These are phyloP conservation scores for Oedothorax gibbosus DNA, from an alignment of 1,140 invertebrate genomes.

Conservation along the genomic window DNA sequence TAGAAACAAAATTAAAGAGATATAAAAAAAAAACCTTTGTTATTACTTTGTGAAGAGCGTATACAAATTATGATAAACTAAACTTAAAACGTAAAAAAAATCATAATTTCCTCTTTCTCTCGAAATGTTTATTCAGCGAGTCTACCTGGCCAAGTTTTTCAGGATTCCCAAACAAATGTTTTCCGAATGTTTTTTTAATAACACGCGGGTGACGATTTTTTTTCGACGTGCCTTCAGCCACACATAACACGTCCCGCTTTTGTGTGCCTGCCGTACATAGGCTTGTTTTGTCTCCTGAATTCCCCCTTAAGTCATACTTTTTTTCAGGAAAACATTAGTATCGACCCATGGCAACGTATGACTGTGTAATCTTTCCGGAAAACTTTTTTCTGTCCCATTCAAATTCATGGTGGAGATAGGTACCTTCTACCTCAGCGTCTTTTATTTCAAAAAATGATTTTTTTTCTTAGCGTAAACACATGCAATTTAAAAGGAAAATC, in stretches of 20 bases:
- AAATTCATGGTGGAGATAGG: constrained; percentile 30
- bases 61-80: constrained; percentile 29
- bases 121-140: constrained; percentile 49
- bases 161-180: constrained; percentile 44
- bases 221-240: constrained; percentile 4
- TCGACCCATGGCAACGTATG: constrained; percentile 15
- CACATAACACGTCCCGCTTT: constrained; percentile 17
- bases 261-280: constrained; percentile 2
- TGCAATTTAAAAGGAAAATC: constrained; percentile 16
- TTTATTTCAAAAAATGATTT: constrained; percentile 33
- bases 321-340: constrained; percentile 51
- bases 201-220: constrained; percentile 16
- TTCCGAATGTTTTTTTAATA: constrained; percentile 55
- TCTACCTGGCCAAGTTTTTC: constrained; percentile 16
- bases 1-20: too few species aligned
- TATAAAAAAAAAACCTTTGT: too few species aligned
- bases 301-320: constrained; percentile 14
- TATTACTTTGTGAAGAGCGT: not conserved
- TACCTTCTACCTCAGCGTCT: not conserved
- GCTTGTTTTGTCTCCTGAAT: constrained; percentile 30
- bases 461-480: constrained; percentile 7
- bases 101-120: constrained; percentile 19
- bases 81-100: constrained; percentile 6
- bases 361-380: constrained; percentile 13
- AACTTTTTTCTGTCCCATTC: constrained; percentile 2